Base-by-base conservation (phyloP, 2,113 vertebrate genomes). In the Sinocyclocheilus maitianheensis region DNA sequence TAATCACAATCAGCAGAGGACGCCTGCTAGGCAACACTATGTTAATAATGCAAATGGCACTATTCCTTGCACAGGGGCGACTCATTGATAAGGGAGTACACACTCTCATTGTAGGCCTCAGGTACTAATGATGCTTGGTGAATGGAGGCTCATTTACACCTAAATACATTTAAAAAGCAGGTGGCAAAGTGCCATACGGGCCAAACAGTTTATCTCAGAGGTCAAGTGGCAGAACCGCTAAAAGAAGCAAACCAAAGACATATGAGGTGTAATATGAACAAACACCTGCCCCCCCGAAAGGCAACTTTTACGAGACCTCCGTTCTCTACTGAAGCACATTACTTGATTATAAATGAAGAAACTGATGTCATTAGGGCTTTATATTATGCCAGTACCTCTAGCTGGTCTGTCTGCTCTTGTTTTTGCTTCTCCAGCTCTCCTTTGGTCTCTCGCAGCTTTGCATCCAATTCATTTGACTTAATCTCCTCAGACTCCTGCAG, bases 401-500 rank as follows among this genome's bases (percentile, higher is more conserved):
- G 92, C 69, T 98, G 96, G 90, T 97, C 96, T 5, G 97, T 97
- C 89, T 96, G 97, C 88, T 98, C 98, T 90, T 98, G 97, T 92
- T 95, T 97, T 91, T 97, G 96, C 89, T 97, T 99, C 92, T 97
- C 97, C 81, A 99, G 94, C 91, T 99, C 97, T 89, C 96, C 97
- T 93, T 96, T 98, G 69, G 98, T 98, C 92, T 97, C 95, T 87
- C 92, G 94, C 86, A 99, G 95, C 86, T 98, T 98, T 86, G 96
- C 95, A 92, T 98, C 98, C 90, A 99, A 93, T 89, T 97, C 97
- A 91, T 97, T 97, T 83, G 97, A 97, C 91, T 97, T 97, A 77
- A 99, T 96, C 93, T 99, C 98, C 92, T 99, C 98, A 11, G 98
- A 98, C 84, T 99, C 98, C 98, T 99, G 90, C 75, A 65, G 37